Evolutionary conservation across 2,797 vertebrate species (phyloP), one percentile per base, ranked within the genome.

Genomic region (Gobio occitaniae): DNA sequence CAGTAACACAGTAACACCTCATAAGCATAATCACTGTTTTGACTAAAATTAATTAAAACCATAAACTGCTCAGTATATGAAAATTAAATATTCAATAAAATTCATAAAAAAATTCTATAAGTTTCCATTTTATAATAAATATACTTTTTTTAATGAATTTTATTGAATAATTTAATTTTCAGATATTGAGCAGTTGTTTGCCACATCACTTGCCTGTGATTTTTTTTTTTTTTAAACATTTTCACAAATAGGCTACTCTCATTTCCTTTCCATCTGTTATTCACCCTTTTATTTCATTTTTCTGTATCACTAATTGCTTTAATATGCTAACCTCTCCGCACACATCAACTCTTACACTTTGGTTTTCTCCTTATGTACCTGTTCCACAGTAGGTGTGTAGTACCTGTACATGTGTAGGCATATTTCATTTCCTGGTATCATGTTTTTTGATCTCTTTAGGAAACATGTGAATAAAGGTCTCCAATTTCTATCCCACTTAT

Each of bases 381-480:
- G 74, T 84, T 85, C 87, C 48, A 68, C 80, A 81, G 76, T 86
- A 19, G 38, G 59, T 78, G 36, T 75, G 65, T 71, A 74, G 65
- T 71, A 74, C 47, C 16, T 66, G 84, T 71, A 32, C 38, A 71
- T 47, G 70, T 85, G 85, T 65, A 76, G 83, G 86, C 47, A 75
- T 88, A 47, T 85, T 68, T 47, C 21, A 90, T 80, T 89, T 88
- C 90, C 87, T 86, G 13, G 83, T 88, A 82, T 92, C 87, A 90
- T 90, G 88, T 82, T 87, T 89, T 87, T 83, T 89, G 84, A 78
- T 86, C 36, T 56, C 61, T 79, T 68, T 47, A 86, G 29, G 63
- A 76, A 59, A 78, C 25, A 47, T 59, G n/a, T 77, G 66, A 79
- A 75, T 74, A 68, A 29, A 71, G 50, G 10, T 87, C 41, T 79